These are phyloP conservation scores for Drosophila helvetica DNA, from an alignment of 2,888 invertebrate genomes.

Conservation along the genomic window DNA sequence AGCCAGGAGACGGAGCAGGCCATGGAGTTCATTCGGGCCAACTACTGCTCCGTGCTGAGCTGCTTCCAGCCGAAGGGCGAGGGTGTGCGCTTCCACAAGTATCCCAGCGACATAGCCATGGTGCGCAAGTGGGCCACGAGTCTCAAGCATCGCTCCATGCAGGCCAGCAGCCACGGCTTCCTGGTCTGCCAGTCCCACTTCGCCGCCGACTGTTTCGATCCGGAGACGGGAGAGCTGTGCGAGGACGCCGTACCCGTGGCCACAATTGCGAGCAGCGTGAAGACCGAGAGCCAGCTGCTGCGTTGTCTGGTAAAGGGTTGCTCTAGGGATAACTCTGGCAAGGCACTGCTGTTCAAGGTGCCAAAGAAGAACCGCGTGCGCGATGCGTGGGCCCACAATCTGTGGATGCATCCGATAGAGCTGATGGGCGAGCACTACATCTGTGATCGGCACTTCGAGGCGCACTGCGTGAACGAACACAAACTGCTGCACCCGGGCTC, in stretches of 20 bases:
- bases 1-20: conserved; percentile 59
- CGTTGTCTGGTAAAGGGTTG: conserved; percentile 61
- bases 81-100: conserved; percentile 55
- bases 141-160: conserved; percentile 71
- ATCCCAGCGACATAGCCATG: conserved; percentile 62
- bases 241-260: conserved; percentile 61
- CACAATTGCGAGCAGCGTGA: conserved; percentile 27
- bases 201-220: conserved; percentile 56
- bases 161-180: conserved; percentile 71
- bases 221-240: conserved; percentile 41
- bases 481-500: conserved; percentile 53
- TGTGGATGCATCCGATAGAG: conserved; percentile 37
- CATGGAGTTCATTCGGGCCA: conserved; percentile 64
- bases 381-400: conserved; percentile 70
- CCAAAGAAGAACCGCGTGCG: conserved; percentile 47
- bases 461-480: conserved; percentile 51
- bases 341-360: conserved; percentile 50
- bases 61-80: conserved; percentile 66
- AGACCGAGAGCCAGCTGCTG: conserved; percentile 13
- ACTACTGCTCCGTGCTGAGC: conserved; percentile 68
- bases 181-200: conserved; percentile 71
- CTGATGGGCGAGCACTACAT: conserved; percentile 50
- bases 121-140: conserved; percentile 71
- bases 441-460: conserved; percentile 76
- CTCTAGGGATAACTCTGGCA: conserved; percentile 11